These are phyloP conservation scores for Pilophorus perplexus DNA, from an alignment of 2,888 invertebrate species.

Conservation along the genomic window DNA sequence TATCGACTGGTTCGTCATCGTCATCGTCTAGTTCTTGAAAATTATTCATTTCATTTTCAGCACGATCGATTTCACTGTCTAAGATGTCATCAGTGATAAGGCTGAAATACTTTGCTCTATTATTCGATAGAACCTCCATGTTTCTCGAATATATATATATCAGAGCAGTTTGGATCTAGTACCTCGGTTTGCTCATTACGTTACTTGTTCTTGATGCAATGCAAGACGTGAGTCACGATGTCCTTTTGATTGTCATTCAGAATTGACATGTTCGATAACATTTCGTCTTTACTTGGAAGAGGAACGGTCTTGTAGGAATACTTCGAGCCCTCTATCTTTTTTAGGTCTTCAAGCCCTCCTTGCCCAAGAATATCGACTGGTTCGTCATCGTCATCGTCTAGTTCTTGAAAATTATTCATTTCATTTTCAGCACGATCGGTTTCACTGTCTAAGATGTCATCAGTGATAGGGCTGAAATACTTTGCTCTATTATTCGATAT, in stretches of 20 bases:
- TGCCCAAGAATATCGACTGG: conserved; percentile 16
- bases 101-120: too few relatives aligned
- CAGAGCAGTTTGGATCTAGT: too few relatives aligned
- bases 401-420: background rate
- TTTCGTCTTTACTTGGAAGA: conserved; percentile 30
- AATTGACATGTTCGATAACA: too few relatives aligned
- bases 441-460: background rate
- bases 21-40: background rate
- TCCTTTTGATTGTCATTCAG: conserved; percentile 15
- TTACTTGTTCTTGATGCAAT: background rate
- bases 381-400: background rate
- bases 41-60: too few relatives aligned
- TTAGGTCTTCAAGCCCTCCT: background rate
- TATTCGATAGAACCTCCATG: too few relatives aligned
- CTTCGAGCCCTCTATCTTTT: background rate
- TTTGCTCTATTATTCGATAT: conserved; percentile 2
- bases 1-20: too few relatives aligned
- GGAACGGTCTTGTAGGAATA: background rate
- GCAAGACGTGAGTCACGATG: conserved; percentile 25
- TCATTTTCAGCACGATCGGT: background rate
- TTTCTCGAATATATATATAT: too few relatives aligned
- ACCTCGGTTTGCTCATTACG: too few relatives aligned
- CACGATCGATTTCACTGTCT: too few relatives aligned
- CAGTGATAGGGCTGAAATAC: conserved; percentile 1
- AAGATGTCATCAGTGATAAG: too few relatives aligned